Evolutionary conservation across 2,888 invertebrate genomes (phyloP).

Genomic region (Polylopha cassiicola): DNA sequence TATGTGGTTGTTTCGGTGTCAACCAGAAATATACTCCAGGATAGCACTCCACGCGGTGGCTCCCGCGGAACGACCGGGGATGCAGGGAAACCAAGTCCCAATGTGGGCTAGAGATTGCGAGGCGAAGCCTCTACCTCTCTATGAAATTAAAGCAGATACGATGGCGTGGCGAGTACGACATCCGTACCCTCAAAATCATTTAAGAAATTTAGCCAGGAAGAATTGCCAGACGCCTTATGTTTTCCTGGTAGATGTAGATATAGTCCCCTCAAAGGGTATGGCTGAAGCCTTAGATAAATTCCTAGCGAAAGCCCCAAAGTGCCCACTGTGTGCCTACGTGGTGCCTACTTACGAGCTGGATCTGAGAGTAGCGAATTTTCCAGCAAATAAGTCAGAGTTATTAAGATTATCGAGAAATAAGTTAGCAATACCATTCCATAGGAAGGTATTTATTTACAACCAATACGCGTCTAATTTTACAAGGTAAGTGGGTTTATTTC

Average conservation of each 20-base stretch:
- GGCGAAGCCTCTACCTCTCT: constrained; percentile 81
- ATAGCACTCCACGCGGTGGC: constrained; percentile 86
- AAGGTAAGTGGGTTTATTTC: constrained; percentile 73
- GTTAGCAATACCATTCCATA: constrained; percentile 91
- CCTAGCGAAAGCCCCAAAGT: constrained; percentile 76
- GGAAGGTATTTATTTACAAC: constrained; percentile 94
- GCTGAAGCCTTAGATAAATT: constrained; percentile 84
- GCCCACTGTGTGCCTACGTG: constrained; percentile 87
- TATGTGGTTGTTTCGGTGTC: constrained; percentile 85
- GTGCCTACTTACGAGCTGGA: constrained; percentile 94
- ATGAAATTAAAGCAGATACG: constrained; percentile 78
- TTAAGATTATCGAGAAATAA: constrained; percentile 86
- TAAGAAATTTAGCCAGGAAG: constrained; percentile 90
- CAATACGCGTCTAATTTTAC: constrained; percentile 95
- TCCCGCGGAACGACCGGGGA: constrained; percentile 78
- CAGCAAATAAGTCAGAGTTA: constrained; percentile 87
- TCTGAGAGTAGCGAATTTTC: constrained; percentile 83
- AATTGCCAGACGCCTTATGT: constrained; percentile 89
- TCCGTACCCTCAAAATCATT: constrained; percentile 92
- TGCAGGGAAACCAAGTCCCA: constrained; percentile 81
- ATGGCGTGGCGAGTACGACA: constrained; percentile 84
- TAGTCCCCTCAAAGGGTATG: constrained; percentile 87
- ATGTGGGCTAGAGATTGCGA: constrained; percentile 80
- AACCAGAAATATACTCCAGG: constrained; percentile 82
- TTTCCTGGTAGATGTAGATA: constrained; percentile 92